Evolutionary conservation across 92 coral and sea anemone species (phyloP).

Genomic region (Phenganax stokvisi): DNA sequence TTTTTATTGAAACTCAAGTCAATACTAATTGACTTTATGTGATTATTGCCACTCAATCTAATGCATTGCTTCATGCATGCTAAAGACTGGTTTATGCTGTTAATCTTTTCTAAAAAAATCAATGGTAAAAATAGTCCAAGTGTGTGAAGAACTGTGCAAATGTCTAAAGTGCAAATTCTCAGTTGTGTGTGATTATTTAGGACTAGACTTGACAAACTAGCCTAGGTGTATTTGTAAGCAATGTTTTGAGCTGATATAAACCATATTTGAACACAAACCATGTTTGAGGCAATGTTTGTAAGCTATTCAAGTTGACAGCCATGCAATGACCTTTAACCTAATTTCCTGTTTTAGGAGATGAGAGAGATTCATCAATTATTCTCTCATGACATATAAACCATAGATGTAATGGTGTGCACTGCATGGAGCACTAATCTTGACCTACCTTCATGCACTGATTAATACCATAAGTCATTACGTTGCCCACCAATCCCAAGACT

Average conservation of each 20-base stretch:
- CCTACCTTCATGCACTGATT: slow-evolving; percentile 16
- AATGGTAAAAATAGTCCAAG: too few species aligned
- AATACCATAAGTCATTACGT: background rate
- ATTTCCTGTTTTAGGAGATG: slow-evolving; percentile 27
- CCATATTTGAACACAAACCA: slow-evolving; percentile 10
- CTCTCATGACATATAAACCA: slow-evolving; percentile 14
- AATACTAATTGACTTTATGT: slow-evolving; percentile 5
- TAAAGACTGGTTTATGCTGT: background rate
- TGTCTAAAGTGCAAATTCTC: too few species aligned
- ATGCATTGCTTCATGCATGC: background rate
- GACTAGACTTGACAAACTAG: background rate
- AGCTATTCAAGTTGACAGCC: slow-evolving; percentile 36
- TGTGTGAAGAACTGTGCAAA: too few species aligned
- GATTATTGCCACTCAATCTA: background rate
- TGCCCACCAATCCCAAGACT: background rate
- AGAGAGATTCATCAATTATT: slow-evolving; percentile 31
- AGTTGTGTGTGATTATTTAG: background rate
- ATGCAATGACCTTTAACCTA: slow-evolving; percentile 25
- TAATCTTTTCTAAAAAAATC: too few species aligned
- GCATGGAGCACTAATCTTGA: slow-evolving; percentile 5
- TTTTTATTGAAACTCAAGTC: slow-evolving; percentile 3
- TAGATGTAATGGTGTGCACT: slow-evolving; percentile 3
- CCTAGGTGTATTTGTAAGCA: background rate
- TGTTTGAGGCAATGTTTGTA: background rate
- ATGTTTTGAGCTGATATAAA: slow-evolving; percentile 8